Base-by-base conservation (phyloP, 2,888 invertebrate species). In the Onchidella celtica region DNA sequence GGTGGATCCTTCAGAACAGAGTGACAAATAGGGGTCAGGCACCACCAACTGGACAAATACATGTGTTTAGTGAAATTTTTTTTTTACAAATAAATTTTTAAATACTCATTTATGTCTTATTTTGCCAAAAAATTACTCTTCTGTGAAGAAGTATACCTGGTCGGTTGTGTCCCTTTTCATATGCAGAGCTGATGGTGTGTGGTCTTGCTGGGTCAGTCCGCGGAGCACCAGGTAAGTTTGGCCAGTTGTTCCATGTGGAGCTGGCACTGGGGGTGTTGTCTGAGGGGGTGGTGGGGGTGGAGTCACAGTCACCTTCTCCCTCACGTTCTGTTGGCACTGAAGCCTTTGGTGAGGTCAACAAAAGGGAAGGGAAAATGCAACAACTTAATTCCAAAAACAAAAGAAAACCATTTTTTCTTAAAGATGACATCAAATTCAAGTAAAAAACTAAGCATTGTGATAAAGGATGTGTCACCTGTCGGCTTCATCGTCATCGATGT, bases 121-220 rank as follows among this genome's bases (percentile, higher is more conserved):
- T 9, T 55, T 9, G 55, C 55, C 55, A n/a, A n/a, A n/a, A n/a
- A n/a, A n/a, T n/a, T n/a, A n/a, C n/a, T n/a, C n/a, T n/a, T n/a
- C n/a, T n/a, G n/a, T n/a, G n/a, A n/a, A n/a, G n/a, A n/a, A n/a
- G n/a, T n/a, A n/a, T 17, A 80, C 80, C 80, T 66, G 98, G 96
- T 83, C 98, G 95, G 85, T 96, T 95, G 94, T 96, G 96, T 38
- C 87, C 86, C 90, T 96, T 96, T 93, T 97, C 97, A 92, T 97
- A 97, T 11, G 96, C 97, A 85, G 97, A 96, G 4, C 98, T 98
- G 90, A 98, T 98, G 68, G 98, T 98, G 92, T 98, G 98, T 0
- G 98, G 98, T 85, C 98, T 95, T 86, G 97, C 97, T 27, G 83
- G 86, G 29, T 94, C 93, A 17, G 90, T 86, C 40, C 92, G 92